Conservation (phyloP, 2,113 vertebrate genomes). For the Synodontis membranacea region DNA sequence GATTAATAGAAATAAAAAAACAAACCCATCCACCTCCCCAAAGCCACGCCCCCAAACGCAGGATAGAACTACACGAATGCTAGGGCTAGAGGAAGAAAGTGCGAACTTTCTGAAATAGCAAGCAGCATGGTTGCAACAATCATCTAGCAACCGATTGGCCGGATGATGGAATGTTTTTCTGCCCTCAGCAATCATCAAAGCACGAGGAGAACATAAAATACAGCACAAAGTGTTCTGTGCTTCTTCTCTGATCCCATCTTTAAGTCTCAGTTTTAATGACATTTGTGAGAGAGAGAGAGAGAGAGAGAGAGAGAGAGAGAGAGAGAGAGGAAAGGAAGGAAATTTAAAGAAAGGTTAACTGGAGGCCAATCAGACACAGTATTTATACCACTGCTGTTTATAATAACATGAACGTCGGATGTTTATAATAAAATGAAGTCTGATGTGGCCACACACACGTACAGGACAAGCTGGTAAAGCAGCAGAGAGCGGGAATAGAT, state of each 20-base stretch:
- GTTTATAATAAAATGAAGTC: neutral
- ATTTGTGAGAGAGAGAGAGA: neutral
- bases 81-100: neutral
- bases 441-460: neutral
- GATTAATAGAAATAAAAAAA: neutral
- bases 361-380: neutral
- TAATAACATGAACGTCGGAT: neutral
- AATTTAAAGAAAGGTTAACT: neutral
- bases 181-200: neutral
- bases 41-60: neutral
- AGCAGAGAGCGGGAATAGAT: neutral
- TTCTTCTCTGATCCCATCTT: neutral
- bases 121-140: neutral
- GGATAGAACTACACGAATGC: neutral
- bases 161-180: neutral
- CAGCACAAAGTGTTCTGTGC: neutral
- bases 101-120: neutral
- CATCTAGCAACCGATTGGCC: neutral
- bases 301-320: neutral
- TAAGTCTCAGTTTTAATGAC: neutral
- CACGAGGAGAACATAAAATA: neutral
- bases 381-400: conserved; percentile 1
- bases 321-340: neutral
- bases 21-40: neutral
- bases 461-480: neutral